Conservation (phyloP, 2,113 vertebrate species). For the Tauraco erythrolophus region DNA sequence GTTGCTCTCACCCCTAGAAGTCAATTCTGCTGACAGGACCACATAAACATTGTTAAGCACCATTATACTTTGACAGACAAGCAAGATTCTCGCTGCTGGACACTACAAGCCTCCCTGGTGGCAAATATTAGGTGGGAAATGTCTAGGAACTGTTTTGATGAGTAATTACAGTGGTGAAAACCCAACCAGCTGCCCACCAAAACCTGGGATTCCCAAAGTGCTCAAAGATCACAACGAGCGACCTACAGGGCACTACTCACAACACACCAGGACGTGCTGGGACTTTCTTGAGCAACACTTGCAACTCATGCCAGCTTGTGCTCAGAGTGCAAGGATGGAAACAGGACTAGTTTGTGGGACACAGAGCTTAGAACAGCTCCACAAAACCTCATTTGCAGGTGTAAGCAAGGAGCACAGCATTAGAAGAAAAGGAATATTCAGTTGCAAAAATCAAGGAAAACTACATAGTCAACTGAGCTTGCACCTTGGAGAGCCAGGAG, state of each 20-base stretch:
- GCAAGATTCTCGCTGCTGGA: conserved; percentile 8
- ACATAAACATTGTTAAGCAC: background rate
- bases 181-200: background rate
- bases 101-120: background rate
- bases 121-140: background rate
- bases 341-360: background rate
- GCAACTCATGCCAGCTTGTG: background rate
- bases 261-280: background rate
- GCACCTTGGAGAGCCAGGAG: background rate
- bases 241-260: background rate
- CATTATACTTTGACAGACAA: background rate
- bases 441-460: background rate
- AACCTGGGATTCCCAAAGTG: conserved; percentile 2
- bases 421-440: background rate
- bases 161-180: conserved; percentile 21
- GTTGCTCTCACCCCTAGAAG: background rate
- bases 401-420: background rate
- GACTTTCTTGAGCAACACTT: fast-evolving
- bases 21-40: background rate
- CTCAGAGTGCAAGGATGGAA: conserved; percentile 22
- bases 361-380: background rate
- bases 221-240: background rate
- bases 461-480: background rate
- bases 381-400: background rate
- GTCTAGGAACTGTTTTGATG: conserved; percentile 47